phyloP scores from a whole-genome alignment of 2,113 vertebrate species.

The Pelusios castaneus region DNA sequence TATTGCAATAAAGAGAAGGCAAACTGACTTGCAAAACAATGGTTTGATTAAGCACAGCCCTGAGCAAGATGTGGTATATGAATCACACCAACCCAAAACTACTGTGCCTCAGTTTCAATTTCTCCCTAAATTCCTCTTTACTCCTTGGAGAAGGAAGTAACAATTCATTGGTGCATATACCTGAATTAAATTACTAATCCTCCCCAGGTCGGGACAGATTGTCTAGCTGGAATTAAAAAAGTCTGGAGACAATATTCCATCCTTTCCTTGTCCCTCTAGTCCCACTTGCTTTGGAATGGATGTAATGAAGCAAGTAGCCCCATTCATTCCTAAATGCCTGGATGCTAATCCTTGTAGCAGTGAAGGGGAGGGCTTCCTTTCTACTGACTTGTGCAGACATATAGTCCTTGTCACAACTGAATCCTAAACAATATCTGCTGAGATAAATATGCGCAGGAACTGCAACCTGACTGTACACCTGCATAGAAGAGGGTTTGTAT shows the following conservation, averaged over 20 bases:
- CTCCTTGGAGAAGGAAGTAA: neutral
- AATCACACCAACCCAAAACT: neutral
- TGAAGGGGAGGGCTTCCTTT: neutral
- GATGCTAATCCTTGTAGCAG: neutral
- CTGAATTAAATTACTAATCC: conserved; percentile 9
- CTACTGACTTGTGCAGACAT: neutral
- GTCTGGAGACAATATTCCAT: neutral
- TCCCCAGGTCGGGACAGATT: neutral
- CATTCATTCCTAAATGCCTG: neutral
- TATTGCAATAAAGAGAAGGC: neutral
- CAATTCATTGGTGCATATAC: conserved; percentile 34
- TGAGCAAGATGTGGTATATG: neutral
- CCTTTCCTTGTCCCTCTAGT: conserved; percentile 10
- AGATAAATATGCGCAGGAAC: neutral
- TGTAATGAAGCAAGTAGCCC: neutral
- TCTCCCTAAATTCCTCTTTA: neutral
- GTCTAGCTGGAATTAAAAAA: neutral
- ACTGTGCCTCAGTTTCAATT: neutral
- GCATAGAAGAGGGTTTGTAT: neutral
- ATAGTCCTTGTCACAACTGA: neutral
- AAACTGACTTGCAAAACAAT: neutral
- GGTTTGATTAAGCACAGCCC: neutral
- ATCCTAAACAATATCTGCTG: neutral
- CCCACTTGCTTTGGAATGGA: neutral
- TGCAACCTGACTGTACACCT: neutral